Conservation (phyloP, 1,140 invertebrate species). For the Magallana ariakensis region DNA sequence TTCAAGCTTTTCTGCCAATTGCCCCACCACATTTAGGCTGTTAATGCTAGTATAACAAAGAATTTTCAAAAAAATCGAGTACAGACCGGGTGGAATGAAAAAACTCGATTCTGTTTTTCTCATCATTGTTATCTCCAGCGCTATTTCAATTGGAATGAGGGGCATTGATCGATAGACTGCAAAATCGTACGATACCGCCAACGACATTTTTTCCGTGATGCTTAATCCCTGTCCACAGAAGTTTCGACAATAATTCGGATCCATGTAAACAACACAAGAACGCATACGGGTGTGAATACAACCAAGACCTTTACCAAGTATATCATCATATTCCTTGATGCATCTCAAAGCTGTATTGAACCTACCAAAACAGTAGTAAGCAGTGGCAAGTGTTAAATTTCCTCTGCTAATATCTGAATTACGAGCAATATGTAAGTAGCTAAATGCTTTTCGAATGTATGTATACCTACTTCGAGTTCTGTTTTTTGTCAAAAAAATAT, state of each 20-base stretch:
- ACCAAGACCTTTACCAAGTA: neutral
- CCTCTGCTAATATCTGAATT: neutral
- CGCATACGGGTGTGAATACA: neutral
- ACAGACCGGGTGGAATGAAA: neutral
- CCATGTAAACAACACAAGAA: neutral
- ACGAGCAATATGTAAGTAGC: neutral
- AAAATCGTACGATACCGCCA: neutral
- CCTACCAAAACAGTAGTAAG: neutral
- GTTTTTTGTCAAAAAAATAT: too few relatives aligned
- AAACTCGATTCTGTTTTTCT: neutral
- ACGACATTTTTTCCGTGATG: neutral
- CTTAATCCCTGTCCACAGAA: neutral
- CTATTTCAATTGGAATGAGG: neutral
- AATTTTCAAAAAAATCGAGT: neutral
- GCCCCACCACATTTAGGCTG: neutral
- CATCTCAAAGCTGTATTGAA: neutral
- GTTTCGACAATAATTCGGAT: neutral
- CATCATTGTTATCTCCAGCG: neutral
- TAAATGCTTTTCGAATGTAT: neutral
- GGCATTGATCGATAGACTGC: neutral
- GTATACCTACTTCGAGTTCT: neutral
- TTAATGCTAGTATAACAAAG: neutral
- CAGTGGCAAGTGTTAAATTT: neutral
- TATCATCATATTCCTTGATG: neutral
- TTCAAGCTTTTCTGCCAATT: neutral